These are phyloP conservation scores for Cryptoprocta ferox DNA, from an alignment of 2,797 vertebrate species.

Conservation along the genomic window DNA sequence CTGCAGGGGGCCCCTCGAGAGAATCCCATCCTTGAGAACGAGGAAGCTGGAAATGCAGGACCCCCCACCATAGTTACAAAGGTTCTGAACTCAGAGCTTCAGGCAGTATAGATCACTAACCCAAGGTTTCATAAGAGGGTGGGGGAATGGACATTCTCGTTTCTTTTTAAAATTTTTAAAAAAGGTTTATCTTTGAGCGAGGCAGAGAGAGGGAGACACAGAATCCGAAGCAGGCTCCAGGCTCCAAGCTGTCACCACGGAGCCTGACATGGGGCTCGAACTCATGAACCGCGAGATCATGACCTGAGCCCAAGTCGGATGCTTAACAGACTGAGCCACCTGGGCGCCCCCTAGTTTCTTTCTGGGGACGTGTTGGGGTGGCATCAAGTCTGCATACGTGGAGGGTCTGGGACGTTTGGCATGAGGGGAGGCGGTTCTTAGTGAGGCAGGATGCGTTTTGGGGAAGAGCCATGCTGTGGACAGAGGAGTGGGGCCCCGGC, in stretches of 20 bases:
- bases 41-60: background rate
- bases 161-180: too few relatives aligned
- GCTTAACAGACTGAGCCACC: too few relatives aligned
- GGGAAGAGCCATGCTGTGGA: background rate
- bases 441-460: background rate
- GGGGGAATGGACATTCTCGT: accelerated
- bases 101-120: too few relatives aligned
- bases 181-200: too few relatives aligned
- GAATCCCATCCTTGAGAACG: background rate
- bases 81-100: background rate
- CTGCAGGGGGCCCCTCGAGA: background rate
- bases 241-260: too few relatives aligned
- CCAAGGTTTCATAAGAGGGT: background rate
- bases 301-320: too few relatives aligned
- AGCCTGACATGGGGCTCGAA: too few relatives aligned
- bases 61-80: background rate
- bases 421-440: background rate
- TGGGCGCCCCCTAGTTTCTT: background rate
- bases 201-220: too few relatives aligned
- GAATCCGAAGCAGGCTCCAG: too few relatives aligned
- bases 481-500: background rate
- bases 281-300: too few relatives aligned
- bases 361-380: too few relatives aligned
- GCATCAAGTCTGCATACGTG: background rate
- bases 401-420: background rate